phyloP scores from a whole-genome alignment of 2,113 vertebrate species.

The Lampris incognitus region DNA sequence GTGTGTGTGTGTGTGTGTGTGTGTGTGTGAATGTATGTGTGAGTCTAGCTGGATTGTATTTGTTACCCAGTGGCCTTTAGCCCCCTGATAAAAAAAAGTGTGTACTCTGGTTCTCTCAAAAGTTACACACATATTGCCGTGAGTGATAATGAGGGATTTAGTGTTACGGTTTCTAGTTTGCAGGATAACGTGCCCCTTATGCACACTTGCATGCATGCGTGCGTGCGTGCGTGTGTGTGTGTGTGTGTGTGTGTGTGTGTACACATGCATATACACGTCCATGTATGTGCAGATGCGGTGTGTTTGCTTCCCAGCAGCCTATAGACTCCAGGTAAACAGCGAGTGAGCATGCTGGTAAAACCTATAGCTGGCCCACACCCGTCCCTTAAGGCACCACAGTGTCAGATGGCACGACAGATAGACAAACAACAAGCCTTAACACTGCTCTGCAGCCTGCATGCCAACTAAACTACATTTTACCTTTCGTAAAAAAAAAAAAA shows the following conservation, averaged over 20 bases:
- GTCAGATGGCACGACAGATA: slow-evolving; percentile 55
- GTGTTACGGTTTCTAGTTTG: too few relatives aligned
- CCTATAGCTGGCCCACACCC: slow-evolving; percentile 14
- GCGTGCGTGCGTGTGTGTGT: not conserved
- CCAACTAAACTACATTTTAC: slow-evolving; percentile 6
- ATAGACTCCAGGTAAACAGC: slow-evolving; percentile 59
- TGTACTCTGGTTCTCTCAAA: too few relatives aligned
- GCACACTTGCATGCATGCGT: not conserved
- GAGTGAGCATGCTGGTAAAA: slow-evolving; percentile 25
- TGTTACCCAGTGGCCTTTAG: too few relatives aligned
- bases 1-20: too few relatives aligned
- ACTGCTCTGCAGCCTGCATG: slow-evolving; percentile 1
- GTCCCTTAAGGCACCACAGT: slow-evolving; percentile 48
- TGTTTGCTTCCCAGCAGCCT: slow-evolving; percentile 30
- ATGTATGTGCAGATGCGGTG: not conserved
- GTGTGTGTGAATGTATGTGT: too few relatives aligned
- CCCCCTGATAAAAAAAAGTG: too few relatives aligned
- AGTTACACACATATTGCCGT: too few relatives aligned
- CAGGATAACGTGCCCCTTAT: not conserved
- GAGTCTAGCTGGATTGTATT: too few relatives aligned
- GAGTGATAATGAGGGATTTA: too few relatives aligned
- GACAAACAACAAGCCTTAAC: slow-evolving; percentile 12
- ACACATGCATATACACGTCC: not conserved
- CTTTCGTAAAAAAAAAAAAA: slow-evolving; percentile 16
- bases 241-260: not conserved